Evolutionary conservation across 1,140 invertebrate genomes (phyloP).

Genomic region (Brachionus sp.): DNA sequence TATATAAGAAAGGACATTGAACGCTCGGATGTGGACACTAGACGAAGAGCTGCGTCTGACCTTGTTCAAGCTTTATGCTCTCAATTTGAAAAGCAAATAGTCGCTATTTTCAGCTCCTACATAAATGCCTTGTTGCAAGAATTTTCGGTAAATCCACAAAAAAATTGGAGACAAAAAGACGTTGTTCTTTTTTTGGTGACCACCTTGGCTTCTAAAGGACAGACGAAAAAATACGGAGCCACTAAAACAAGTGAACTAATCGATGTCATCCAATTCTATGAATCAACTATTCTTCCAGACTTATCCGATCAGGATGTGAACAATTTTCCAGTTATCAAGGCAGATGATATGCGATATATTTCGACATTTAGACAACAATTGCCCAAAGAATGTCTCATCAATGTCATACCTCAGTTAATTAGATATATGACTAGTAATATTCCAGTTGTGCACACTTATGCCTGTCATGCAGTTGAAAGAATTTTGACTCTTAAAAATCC

Average conservation of each 20-base stretch:
- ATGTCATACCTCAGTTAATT: slow-evolving; percentile 71
- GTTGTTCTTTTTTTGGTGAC: slow-evolving; percentile 91
- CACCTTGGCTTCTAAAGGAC: slow-evolving; percentile 82
- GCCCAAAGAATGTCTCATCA: slow-evolving; percentile 70
- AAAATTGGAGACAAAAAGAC: slow-evolving; percentile 89
- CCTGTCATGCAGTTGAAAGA: slow-evolving; percentile 83
- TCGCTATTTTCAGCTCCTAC: slow-evolving; percentile 38
- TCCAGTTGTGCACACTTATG: slow-evolving; percentile 87
- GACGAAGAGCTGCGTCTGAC: slow-evolving; percentile 89
- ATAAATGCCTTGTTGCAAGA: slow-evolving; percentile 62
- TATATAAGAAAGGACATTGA: slow-evolving; percentile 95
- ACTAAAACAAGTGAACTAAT: slow-evolving; percentile 84
- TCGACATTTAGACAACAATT: slow-evolving; percentile 89
- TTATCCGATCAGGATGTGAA: slow-evolving; percentile 72
- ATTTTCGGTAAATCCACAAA: slow-evolving; percentile 70
- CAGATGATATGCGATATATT: slow-evolving; percentile 89
- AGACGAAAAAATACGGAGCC: slow-evolving; percentile 80
- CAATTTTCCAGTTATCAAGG: slow-evolving; percentile 82
- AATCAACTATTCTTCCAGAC: slow-evolving; percentile 77
- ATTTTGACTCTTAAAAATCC: slow-evolving; percentile 70
- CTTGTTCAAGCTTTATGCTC: slow-evolving; percentile 65
- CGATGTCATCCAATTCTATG: slow-evolving; percentile 79
- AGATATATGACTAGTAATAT: slow-evolving; percentile 69
- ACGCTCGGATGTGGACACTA: slow-evolving; percentile 91
- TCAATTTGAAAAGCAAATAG: slow-evolving; percentile 39